These are phyloP conservation scores for Dreissena polymorpha DNA, from an alignment of 1,140 invertebrate species.

Conservation along the genomic window DNA sequence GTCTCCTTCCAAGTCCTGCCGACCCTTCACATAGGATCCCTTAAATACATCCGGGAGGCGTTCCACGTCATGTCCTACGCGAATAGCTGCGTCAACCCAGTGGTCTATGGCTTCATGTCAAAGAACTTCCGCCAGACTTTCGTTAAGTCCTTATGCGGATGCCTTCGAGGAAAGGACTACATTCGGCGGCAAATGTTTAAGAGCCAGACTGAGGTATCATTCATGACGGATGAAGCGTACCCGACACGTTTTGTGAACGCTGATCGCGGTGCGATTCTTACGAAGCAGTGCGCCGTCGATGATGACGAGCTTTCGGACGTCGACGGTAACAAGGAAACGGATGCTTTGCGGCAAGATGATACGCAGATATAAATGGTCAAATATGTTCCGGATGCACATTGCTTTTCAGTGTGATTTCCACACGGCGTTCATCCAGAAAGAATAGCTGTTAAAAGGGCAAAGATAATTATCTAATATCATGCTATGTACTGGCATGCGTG, in stretches of 20 bases:
- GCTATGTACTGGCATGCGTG: too few species aligned
- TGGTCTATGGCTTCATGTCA: constrained; percentile 91
- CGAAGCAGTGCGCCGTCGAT: constrained; percentile 28
- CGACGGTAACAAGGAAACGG: neutral
- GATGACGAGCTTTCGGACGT: constrained; percentile 1
- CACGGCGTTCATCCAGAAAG: too few species aligned
- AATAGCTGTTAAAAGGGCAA: too few species aligned
- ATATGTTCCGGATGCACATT: too few species aligned
- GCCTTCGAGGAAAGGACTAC: constrained; percentile 43
- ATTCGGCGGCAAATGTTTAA: constrained; percentile 36
- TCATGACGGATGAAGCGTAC: constrained; percentile 6
- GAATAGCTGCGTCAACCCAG: constrained; percentile 88
- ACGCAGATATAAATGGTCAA: too few species aligned
- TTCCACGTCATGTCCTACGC: constrained; percentile 84
- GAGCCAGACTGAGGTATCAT: constrained; percentile 45
- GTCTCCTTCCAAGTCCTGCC: constrained; percentile 83
- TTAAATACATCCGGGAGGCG: constrained; percentile 84
- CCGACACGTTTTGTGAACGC: neutral
- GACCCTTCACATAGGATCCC: constrained; percentile 79
- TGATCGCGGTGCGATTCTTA: constrained; percentile 14
- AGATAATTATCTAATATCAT: too few species aligned
- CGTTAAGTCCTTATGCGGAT: constrained; percentile 42
- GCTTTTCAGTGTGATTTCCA: too few species aligned
- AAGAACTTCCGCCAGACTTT: constrained; percentile 79
- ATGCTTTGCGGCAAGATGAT: neutral